Evolutionary conservation across 2,113 vertebrate species (phyloP), one percentile per base, ranked within the genome.

Genomic region (Microcebus jonahi): DNA sequence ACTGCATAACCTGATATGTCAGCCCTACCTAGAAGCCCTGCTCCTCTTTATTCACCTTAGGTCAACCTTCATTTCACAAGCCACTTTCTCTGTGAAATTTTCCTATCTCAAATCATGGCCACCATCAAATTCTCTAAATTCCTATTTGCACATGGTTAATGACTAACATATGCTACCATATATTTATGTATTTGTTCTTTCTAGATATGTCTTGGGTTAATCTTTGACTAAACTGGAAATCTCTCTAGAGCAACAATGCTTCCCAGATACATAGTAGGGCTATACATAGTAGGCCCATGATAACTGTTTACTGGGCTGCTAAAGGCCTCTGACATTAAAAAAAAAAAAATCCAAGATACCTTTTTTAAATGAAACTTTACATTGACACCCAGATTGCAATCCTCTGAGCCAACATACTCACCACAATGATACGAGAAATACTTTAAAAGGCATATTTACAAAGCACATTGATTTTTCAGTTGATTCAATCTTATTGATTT

Each of bases 401-500:
- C 77, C 71, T 59, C 80, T 84, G 77, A 89, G 68, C 61, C 92
- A 68, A 79, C 36, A 67, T 18, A 81, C 21, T 90, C 29, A 86
- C 77, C 42, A 85, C 27, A 48, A 85, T 61, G 20, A 65, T 34
- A 70, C 0, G 23, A 50, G 57, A 95, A 96, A 50, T 42, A 59
- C 21, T 79, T 94, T 90, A 87, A 92, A 92, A 61, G 39, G 20
- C 61, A n/a, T 48, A 63, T 88, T 93, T 88, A 76, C 55, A 95
- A 93, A 90, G 31, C 14, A 89, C 9, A 90, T 36, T 27, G 70
- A 93, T 94, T 93, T 91, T 92, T 94, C 39, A 85, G 61, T 57
- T 82, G 48, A 88, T 75, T 91, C 87, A 36, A 93, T 93, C 81
- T 73, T 95, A 96, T 85, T 86, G 87, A 97, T 85, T 95, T 95